Conservation (phyloP, 2,113 vertebrate genomes). For the Ptilonorhynchus violaceus region DNA sequence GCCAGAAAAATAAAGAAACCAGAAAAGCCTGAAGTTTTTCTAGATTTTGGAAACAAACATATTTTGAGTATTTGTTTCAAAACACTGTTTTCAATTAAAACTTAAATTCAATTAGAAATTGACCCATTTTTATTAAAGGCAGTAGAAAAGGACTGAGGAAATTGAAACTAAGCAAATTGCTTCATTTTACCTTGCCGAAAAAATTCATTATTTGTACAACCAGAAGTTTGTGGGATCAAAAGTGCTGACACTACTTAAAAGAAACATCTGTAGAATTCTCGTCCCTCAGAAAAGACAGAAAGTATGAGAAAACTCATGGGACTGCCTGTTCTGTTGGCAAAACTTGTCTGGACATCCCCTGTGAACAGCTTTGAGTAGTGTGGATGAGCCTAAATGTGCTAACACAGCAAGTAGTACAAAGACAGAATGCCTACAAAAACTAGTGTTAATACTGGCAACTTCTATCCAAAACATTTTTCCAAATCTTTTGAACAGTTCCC, state of each 20-base stretch:
- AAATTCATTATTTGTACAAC: background rate
- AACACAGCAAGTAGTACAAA: background rate
- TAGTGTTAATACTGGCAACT: background rate
- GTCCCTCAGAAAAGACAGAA: background rate
- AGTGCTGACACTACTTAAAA: background rate
- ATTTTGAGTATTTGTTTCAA: background rate
- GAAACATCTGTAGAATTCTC: background rate
- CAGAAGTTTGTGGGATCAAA: background rate
- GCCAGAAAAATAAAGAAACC: background rate
- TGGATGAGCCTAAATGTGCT: background rate
- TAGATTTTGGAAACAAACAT: background rate
- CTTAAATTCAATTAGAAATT: background rate
- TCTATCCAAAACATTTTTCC: background rate
- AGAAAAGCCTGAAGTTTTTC: background rate
- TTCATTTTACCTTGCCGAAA: background rate
- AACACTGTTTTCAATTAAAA: conserved; percentile 15
- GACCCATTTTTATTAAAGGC: background rate
- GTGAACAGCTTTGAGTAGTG: background rate
- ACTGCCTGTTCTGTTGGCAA: background rate
- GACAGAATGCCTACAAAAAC: background rate
- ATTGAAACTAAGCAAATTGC: background rate
- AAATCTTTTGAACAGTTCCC: background rate
- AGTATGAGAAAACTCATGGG: background rate
- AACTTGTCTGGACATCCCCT: background rate
- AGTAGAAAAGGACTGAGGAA: background rate